Evolutionary conservation across 1,140 invertebrate genomes (phyloP).

Genomic region (Drosophila equinoxialis): DNA sequence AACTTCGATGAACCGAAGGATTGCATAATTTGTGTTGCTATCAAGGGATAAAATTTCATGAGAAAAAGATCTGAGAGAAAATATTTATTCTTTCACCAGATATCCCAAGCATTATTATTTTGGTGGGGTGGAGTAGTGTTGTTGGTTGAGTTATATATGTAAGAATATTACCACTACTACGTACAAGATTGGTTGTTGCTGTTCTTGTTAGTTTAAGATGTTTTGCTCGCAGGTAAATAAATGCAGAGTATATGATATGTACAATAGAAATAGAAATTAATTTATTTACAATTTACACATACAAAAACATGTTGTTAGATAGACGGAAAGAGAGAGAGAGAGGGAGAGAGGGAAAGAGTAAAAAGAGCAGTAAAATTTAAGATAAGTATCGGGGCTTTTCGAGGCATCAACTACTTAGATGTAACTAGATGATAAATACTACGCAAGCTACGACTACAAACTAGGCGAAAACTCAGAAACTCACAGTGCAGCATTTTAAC

Average conservation of each 20-base stretch:
- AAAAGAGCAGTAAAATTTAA: constrained; percentile 29
- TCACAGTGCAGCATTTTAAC: constrained; percentile 45
- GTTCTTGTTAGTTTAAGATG: constrained; percentile 56
- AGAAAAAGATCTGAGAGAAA: neutral
- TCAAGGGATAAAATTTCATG: neutral
- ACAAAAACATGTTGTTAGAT: constrained; percentile 32
- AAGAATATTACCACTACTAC: constrained; percentile 64
- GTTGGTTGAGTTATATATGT: neutral
- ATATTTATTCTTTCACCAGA: neutral
- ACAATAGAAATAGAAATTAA: constrained; percentile 62
- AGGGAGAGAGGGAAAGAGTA: constrained; percentile 19
- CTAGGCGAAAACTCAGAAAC: constrained; percentile 38
- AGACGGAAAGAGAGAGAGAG: constrained; percentile 20
- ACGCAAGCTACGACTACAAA: constrained; percentile 40
- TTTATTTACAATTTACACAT: constrained; percentile 78
- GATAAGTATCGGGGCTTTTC: neutral
- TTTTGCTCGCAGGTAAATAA: constrained; percentile 62
- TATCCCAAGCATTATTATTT: neutral
- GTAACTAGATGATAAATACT: constrained; percentile 35
- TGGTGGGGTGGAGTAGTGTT: neutral
- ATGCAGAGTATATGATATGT: constrained; percentile 70
- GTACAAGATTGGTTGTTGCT: constrained; percentile 68
- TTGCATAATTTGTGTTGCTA: neutral
- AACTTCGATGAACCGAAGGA: no score
- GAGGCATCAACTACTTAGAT: constrained; percentile 28